These are phyloP conservation scores for Gorsachius goisagi DNA, from an alignment of 2,113 vertebrate species.

Conservation along the genomic window DNA sequence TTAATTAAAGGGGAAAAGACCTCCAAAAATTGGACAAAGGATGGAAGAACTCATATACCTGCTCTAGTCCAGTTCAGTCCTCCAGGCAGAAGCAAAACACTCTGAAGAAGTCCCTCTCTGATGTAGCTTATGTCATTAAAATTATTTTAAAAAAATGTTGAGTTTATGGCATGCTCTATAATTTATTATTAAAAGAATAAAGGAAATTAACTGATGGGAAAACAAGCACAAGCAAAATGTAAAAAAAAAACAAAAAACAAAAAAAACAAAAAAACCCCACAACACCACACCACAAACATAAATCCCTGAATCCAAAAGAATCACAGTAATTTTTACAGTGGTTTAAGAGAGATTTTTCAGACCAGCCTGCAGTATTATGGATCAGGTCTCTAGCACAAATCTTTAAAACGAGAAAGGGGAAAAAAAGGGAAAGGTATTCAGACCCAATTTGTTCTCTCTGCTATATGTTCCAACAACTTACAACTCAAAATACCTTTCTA, in stretches of 20 bases:
- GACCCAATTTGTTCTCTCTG: background rate
- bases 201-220: background rate
- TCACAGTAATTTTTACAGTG: background rate
- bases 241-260: background rate
- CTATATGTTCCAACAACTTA: background rate
- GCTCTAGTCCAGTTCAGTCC: background rate
- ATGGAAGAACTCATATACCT: background rate
- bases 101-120: background rate
- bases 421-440: background rate
- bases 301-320: background rate
- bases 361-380: background rate
- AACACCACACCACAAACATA: background rate
- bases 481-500: slow-evolving; percentile 11
- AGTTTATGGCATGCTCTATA: background rate
- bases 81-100: background rate
- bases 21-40: background rate
- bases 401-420: background rate
- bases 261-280: too few relatives aligned
- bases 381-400: background rate
- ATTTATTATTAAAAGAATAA: background rate
- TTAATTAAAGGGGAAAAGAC: slow-evolving; percentile 12
- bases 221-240: too few relatives aligned
- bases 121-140: background rate
- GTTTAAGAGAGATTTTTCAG: background rate
- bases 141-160: background rate